phyloP scores from a whole-genome alignment of 2,888 invertebrate species.

The Habrosyne pyritoides region DNA sequence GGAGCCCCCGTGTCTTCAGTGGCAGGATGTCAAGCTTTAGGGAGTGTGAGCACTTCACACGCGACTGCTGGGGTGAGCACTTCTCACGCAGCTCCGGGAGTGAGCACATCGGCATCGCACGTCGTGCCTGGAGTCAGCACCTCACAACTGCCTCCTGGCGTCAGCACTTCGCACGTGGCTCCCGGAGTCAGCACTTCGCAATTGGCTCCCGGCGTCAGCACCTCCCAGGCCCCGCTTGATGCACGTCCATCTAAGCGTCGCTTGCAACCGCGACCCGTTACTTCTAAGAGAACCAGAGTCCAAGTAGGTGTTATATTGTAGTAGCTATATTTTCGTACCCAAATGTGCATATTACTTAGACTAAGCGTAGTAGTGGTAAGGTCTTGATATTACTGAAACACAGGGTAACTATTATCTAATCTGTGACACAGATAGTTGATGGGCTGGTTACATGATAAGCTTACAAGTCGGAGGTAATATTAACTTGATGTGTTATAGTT shows the following conservation, averaged over 20 bases:
- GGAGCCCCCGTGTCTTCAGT: conserved; percentile 46
- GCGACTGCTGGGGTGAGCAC: conserved; percentile 37
- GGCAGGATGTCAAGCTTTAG: conserved; percentile 50
- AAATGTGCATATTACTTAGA: too few relatives aligned
- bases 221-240: conserved; percentile 59
- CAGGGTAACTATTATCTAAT: too few relatives aligned
- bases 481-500: too few relatives aligned
- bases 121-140: conserved; percentile 51
- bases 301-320: conserved; percentile 62
- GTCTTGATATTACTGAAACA: too few relatives aligned
- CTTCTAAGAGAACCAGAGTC: conserved; percentile 80
- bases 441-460: too few relatives aligned
- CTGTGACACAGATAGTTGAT: too few relatives aligned
- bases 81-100: conserved; percentile 34
- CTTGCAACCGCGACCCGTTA: conserved; percentile 67
- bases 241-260: conserved; percentile 69
- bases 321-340: too few relatives aligned
- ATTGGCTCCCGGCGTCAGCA: conserved; percentile 49
- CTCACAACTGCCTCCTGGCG: conserved; percentile 46
- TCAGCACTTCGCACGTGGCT: conserved; percentile 53
- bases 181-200: conserved; percentile 47
- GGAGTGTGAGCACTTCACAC: conserved; percentile 49
- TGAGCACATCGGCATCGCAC: conserved; percentile 41
- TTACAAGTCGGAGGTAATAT: too few relatives aligned
- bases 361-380: too few relatives aligned